phyloP scores from a whole-genome alignment of 2,888 invertebrate genomes.

The Cosmia trapezina region DNA sequence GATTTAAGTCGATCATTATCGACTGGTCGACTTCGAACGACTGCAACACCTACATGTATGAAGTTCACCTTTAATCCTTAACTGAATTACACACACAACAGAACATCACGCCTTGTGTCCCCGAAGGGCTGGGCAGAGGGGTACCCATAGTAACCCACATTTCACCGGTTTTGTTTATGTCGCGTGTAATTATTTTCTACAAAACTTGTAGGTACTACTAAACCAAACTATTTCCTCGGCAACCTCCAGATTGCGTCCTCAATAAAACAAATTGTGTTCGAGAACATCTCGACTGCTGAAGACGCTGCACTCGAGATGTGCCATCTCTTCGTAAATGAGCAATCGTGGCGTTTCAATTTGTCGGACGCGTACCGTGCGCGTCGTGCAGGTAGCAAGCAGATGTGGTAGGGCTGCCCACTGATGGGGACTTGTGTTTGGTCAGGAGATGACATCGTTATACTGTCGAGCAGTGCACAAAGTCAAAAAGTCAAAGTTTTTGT shows the following conservation, averaged over 20 bases:
- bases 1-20: too few relatives aligned
- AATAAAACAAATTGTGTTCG: background rate
- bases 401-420: constrained; percentile 30
- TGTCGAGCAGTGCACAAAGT: too few relatives aligned
- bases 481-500: too few relatives aligned
- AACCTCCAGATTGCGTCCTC: background rate
- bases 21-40: too few relatives aligned
- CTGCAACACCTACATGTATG: too few relatives aligned
- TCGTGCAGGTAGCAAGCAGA: background rate
- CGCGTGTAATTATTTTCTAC: too few relatives aligned
- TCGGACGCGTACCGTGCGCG: constrained; percentile 18
- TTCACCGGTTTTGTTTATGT: too few relatives aligned
- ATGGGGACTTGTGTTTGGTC: background rate
- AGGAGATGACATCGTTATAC: background rate
- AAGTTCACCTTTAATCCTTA: too few relatives aligned
- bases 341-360: constrained; percentile 60
- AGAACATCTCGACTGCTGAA: background rate
- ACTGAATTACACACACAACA: too few relatives aligned
- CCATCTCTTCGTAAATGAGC: constrained; percentile 54
- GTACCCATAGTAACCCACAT: too few relatives aligned
- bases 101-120: too few relatives aligned
- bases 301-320: constrained; percentile 9
- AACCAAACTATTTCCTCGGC: background rate
- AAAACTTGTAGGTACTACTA: background rate
- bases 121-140: too few relatives aligned